phyloP scores from a whole-genome alignment of 2,797 vertebrate species.

The Acropternis orthonyx region DNA sequence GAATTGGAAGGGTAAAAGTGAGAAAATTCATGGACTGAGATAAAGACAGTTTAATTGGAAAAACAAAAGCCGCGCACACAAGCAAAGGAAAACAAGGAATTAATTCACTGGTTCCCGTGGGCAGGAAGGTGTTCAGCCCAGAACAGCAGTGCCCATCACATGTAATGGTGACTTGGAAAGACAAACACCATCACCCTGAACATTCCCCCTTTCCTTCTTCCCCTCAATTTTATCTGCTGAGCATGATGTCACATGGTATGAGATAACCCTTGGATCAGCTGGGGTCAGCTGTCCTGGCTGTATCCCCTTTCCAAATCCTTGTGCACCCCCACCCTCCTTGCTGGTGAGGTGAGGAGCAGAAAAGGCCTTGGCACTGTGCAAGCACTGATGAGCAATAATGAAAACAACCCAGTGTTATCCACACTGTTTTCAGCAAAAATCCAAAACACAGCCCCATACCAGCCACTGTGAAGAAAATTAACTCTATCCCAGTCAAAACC shows the following conservation, averaged over 20 bases:
- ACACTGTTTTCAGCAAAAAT: not conserved
- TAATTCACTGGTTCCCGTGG: not conserved
- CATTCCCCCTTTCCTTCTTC: not conserved
- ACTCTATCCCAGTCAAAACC: not conserved
- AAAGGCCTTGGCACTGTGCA: rapidly evolving
- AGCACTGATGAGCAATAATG: not conserved
- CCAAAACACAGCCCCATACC: not conserved
- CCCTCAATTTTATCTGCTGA: not conserved
- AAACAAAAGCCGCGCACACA: not conserved
- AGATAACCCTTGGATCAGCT: not conserved
- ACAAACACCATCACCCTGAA: not conserved
- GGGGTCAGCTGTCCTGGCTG: not conserved
- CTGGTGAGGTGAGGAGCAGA: not conserved
- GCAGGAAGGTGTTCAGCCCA: not conserved
- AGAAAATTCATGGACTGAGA: not conserved
- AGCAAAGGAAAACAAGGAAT: not conserved
- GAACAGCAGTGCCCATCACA: rapidly evolving
- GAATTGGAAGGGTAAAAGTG: not conserved
- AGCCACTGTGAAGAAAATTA: not conserved
- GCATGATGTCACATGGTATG: not conserved
- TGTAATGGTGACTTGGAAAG: not conserved
- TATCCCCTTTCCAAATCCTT: not conserved
- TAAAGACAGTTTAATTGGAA: not conserved
- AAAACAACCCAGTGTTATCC: not conserved
- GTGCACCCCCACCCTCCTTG: rapidly evolving